phyloP scores from a whole-genome alignment of 2,113 vertebrate species.

The Thalassarche chlororhynchos region DNA sequence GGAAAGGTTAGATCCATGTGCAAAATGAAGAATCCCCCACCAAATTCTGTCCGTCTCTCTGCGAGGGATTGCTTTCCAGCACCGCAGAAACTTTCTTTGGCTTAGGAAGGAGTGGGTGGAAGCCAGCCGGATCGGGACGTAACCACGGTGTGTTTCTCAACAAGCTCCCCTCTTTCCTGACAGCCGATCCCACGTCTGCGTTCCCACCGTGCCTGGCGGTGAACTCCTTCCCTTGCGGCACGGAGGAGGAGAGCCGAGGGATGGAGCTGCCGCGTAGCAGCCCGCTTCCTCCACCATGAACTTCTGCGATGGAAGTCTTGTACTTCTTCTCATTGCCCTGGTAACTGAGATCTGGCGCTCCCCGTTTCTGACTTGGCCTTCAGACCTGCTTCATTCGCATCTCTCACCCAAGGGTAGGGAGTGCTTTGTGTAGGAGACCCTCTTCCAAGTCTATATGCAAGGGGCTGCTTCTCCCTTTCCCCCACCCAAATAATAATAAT shows the following conservation, averaged over 20 bases:
- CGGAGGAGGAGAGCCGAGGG: not conserved
- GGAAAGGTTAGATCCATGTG: not conserved
- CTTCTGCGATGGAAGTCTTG: not conserved
- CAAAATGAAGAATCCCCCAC: not conserved
- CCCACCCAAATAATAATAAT: not conserved
- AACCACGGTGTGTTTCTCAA: rapidly evolving
- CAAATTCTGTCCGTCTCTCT: not conserved
- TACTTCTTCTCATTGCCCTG: not conserved
- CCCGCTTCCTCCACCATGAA: rapidly evolving
- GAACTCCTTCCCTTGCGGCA: not conserved
- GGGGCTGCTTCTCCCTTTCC: not conserved
- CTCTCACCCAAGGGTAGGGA: not conserved
- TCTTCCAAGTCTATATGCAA: not conserved
- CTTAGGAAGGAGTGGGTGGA: not conserved
- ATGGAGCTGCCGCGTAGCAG: rapidly evolving
- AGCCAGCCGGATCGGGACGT: rapidly evolving
- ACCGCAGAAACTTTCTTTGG: not conserved
- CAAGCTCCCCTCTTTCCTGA: not conserved
- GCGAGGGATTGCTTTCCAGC: not conserved
- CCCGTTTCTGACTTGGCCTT: rapidly evolving
- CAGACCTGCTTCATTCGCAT: not conserved
- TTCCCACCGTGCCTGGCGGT: no score
- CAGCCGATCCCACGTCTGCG: rapidly evolving
- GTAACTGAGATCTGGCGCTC: not conserved
- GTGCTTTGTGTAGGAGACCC: not conserved